Evolutionary conservation across 2,888 invertebrate genomes (phyloP).

Genomic region (Drosophila mayaguana): DNA sequence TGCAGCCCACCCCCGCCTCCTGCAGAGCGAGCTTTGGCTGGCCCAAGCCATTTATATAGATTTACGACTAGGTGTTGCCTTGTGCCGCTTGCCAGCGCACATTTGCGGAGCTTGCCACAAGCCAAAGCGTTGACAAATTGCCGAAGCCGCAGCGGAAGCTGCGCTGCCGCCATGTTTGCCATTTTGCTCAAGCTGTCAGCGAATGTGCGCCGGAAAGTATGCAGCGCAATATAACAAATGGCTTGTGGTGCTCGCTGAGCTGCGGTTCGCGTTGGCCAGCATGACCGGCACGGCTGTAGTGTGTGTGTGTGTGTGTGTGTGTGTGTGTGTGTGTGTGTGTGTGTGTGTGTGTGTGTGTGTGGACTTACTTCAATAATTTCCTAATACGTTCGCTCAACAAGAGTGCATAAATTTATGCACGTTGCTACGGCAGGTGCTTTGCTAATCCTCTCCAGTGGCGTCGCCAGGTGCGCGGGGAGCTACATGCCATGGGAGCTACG

Average conservation of each 20-base stretch:
- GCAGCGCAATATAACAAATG: slow-evolving; percentile 71
- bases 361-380: slow-evolving; percentile 67
- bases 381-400: slow-evolving; percentile 51
- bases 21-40: not conserved
- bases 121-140: slow-evolving; percentile 78
- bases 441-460: slow-evolving; percentile 50
- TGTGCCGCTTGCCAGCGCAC: slow-evolving; percentile 32
- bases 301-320: too few species aligned
- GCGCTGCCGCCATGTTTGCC: slow-evolving; percentile 66
- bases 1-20: not conserved
- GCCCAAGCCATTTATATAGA: slow-evolving; percentile 61
- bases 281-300: not conserved
- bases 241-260: slow-evolving; percentile 60
- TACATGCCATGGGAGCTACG: not conserved
- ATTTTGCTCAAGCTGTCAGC: slow-evolving; percentile 79
- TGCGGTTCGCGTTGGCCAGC: slow-evolving; percentile 8
- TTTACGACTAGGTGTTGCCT: slow-evolving; percentile 65
- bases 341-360: too few species aligned
- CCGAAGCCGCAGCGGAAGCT: slow-evolving; percentile 42
- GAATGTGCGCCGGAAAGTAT: slow-evolving; percentile 64
- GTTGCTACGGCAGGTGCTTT: slow-evolving; percentile 24
- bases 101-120: slow-evolving; percentile 73
- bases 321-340: too few species aligned
- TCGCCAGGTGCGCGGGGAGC: slow-evolving; percentile 4
- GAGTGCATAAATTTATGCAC: slow-evolving; percentile 46